A percentile compares a stretch with the other conserved stretches of the same genome.
phyloP scores from a whole-genome alignment of 2,888 invertebrate species.

The Acholoe squamosa region DNA sequence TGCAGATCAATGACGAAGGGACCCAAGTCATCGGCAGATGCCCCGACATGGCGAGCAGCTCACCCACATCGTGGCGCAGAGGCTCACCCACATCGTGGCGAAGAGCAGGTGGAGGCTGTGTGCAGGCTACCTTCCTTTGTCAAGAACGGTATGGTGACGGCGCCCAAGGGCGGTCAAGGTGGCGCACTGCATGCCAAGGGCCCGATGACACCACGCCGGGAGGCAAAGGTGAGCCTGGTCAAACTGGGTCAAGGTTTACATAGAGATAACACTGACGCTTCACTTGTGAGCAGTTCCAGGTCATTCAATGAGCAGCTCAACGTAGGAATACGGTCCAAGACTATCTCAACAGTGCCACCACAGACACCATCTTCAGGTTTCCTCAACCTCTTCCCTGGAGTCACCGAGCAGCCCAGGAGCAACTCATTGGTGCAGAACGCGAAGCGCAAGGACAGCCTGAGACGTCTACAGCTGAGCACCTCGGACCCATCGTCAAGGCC shows the following conservation, averaged over 20 bases:
- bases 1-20: neutral
- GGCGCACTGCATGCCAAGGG: neutral
- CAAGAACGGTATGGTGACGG: constrained; percentile 12
- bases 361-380: neutral
- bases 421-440: neutral
- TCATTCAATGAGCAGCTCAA: neutral
- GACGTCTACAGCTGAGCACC: neutral
- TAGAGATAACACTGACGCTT: neutral
- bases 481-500: neutral
- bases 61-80: neutral
- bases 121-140: neutral
- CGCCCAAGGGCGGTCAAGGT: neutral
- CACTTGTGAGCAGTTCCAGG: neutral
- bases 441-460: neutral
- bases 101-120: neutral
- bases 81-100: neutral
- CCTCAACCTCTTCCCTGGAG: too few species aligned
- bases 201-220: neutral
- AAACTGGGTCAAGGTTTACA: neutral
- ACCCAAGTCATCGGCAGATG: neutral
- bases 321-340: neutral
- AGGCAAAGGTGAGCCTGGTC: constrained; percentile 21
- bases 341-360: neutral
- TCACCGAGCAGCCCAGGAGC: neutral
- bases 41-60: neutral